These are phyloP conservation scores for Megatriorchis doriae DNA, from an alignment of 2,113 vertebrate species.

Conservation along the genomic window DNA sequence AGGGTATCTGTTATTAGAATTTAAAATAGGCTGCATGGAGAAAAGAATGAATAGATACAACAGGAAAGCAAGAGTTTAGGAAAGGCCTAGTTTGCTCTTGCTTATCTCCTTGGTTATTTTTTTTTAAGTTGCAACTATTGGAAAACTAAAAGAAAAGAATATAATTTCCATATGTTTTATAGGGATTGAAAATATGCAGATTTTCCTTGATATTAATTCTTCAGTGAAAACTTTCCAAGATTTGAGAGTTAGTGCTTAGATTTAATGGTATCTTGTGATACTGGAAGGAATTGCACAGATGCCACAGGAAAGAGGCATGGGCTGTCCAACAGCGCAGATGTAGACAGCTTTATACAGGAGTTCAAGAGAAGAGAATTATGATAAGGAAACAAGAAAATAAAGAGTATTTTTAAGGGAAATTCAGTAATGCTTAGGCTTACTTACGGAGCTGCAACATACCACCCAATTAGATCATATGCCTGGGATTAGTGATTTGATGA, in stretches of 20 bases:
- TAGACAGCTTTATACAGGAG: neutral
- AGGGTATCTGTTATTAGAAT: neutral
- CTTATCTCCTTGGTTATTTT: neutral
- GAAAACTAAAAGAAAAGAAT: neutral
- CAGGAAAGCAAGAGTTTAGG: neutral
- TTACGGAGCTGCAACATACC: neutral
- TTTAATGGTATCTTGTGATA: neutral
- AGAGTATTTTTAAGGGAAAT: neutral
- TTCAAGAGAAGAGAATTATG: neutral
- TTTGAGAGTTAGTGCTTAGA: neutral
- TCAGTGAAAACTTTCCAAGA: neutral
- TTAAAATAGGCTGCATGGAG: neutral
- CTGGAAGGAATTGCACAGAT: neutral
- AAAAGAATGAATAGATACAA: neutral
- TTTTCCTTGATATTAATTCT: neutral
- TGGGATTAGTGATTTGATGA: neutral
- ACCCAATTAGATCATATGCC: constrained; percentile 1
- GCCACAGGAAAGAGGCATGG: neutral
- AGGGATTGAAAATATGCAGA: neutral
- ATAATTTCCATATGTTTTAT: neutral
- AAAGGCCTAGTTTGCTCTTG: neutral
- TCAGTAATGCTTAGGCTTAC: neutral
- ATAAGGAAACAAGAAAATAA: neutral
- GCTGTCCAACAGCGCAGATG: neutral
- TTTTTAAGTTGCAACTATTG: neutral